Evolutionary conservation across 2,888 invertebrate genomes (phyloP).

Genomic region (Drosophila birchii): DNA sequence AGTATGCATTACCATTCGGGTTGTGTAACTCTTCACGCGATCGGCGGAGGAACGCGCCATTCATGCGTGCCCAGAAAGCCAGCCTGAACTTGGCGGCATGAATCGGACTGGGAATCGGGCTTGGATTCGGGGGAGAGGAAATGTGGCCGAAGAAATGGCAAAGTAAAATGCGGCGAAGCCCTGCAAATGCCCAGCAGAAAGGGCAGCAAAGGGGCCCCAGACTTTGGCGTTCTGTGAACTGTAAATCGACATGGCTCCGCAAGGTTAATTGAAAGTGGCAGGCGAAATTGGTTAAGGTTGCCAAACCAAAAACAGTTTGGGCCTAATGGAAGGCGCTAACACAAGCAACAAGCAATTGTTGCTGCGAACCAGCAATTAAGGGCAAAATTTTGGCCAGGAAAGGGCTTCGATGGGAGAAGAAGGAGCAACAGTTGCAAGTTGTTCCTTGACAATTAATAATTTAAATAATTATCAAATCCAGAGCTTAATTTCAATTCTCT

Average conservation of each 20-base stretch:
- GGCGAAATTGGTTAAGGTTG: constrained; percentile 23
- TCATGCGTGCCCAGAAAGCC: constrained; percentile 57
- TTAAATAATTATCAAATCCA: not conserved
- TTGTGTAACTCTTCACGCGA: constrained; percentile 75
- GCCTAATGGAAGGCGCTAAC: constrained; percentile 7
- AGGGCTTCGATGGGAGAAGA: not conserved
- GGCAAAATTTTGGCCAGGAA: not conserved
- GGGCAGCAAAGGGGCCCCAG: constrained; percentile 2
- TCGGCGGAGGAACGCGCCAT: constrained; percentile 54
- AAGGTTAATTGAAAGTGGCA: constrained; percentile 49
- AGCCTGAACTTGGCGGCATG: constrained; percentile 57
- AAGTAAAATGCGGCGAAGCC: constrained; percentile 70
- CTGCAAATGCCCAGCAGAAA: constrained; percentile 8
- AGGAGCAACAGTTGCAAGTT: not conserved
- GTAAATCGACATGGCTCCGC: constrained; percentile 32
- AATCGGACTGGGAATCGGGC: constrained; percentile 4
- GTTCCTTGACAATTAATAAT: not conserved
- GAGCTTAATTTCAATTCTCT: not conserved
- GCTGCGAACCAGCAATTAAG: not conserved
- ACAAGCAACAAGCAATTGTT: constrained; percentile 24
- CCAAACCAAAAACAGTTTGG: not conserved
- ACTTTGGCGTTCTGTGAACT: constrained; percentile 33
- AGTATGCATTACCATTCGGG: constrained; percentile 35
- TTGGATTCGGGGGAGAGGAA: constrained; percentile 3
- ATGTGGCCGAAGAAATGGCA: constrained; percentile 22